phyloP scores from a whole-genome alignment of 2,113 vertebrate genomes.

The Cromileptes altivelis region DNA sequence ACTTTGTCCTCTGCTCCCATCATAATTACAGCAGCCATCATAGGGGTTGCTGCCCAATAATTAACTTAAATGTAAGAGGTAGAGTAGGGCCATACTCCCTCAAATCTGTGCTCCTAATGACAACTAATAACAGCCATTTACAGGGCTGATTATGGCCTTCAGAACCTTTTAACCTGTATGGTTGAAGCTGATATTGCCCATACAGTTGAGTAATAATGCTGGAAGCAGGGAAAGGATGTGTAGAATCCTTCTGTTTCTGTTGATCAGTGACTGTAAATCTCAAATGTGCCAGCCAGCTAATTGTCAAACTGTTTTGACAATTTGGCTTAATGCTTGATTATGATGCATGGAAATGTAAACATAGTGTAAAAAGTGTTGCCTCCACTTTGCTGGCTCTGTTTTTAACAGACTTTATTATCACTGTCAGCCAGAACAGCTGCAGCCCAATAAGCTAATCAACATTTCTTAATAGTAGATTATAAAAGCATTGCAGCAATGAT shows the following conservation, averaged over 20 bases:
- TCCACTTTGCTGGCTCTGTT: not conserved
- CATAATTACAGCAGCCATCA: too few species aligned
- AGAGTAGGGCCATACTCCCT: too few species aligned
- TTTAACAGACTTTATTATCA: not conserved
- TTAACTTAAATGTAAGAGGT: too few species aligned
- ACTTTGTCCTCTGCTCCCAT: too few species aligned
- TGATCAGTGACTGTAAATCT: not conserved
- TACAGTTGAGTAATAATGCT: too few species aligned
- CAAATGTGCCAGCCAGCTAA: not conserved
- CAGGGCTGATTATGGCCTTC: too few species aligned
- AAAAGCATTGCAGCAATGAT: not conserved
- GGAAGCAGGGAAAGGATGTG: not conserved
- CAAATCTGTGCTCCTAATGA: too few species aligned
- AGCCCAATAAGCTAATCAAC: not conserved
- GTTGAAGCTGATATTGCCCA: too few species aligned
- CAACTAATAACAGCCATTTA: too few species aligned
- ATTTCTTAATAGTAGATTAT: not conserved
- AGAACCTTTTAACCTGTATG: too few species aligned
- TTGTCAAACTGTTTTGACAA: not conserved
- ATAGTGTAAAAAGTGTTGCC: not conserved
- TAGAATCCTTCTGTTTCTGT: not conserved
- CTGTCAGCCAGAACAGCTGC: conserved; percentile 1
- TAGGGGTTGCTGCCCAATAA: too few species aligned
- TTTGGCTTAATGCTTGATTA: not conserved
- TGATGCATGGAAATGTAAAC: not conserved